Base-by-base conservation (phyloP, 53 echinoderm and acorn worm genomes). In the Patiria pectinifera region DNA sequence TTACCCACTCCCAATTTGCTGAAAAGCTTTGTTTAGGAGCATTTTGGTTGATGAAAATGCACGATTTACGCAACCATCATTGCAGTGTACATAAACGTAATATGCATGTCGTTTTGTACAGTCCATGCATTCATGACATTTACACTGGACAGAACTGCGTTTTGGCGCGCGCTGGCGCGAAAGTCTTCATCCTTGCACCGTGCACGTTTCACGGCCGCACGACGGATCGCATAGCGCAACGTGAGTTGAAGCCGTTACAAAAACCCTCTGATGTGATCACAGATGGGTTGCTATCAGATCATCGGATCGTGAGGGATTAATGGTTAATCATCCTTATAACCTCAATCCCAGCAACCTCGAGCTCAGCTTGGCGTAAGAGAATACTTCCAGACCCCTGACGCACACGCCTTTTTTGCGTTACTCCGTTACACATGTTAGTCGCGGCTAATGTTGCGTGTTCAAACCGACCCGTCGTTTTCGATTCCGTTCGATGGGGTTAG, bases 281-380 rank as follows among this genome's bases (percentile, higher is more conserved):
- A 89, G 79, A 44, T 78, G 61, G 79, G 13, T 45, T 60, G 60
- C 10, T 60, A 78, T 59, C 60, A 48, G 89, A 89, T 79, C 79
- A 79, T 63, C 63, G 44, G 62, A 84, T 84, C 84, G 44, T 63
- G 62, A 46, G 79, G 79, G 60, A 35, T 89, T 62, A 89, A 79
- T 35, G 89, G 59, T 89, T 89, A 89, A 89, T 89, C 79, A 89
- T 23, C 78, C 89, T 62, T 62, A 0, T 53, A 78, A 11, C 18
- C 79, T 45, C 19, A 45, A 79, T 79, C 48, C 46, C 80, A 15
- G 24, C 45, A 45, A 46, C 80, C 15, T 22, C 74, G 74, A 21
- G 74, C 24, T 74, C 74, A 24, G 4, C 6, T 23, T 3, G 18
- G 74, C 74, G 74, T 16, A 74, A 23, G 74, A 74, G 53, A 53